Conservation (phyloP, 2,797 vertebrate genomes). For the Parauchenoglanis punctatus region DNA sequence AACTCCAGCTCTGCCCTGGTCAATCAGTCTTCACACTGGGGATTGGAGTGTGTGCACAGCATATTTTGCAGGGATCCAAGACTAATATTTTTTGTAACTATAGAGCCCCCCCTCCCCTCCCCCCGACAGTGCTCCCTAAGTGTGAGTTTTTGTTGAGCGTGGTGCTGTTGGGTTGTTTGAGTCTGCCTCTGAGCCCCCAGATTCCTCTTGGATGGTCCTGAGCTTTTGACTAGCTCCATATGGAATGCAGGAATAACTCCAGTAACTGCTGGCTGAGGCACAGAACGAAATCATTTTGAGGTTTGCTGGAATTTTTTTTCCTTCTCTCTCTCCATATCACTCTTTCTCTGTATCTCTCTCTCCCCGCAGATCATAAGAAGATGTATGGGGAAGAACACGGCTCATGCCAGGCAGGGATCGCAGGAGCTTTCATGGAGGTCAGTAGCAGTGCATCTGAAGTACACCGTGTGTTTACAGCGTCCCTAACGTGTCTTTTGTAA, state of each 20-base stretch:
- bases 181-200: conserved; percentile 64
- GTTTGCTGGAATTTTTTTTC: conserved; percentile 67
- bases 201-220: conserved; percentile 69
- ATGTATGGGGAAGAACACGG: conserved; percentile 99
- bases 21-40: conserved; percentile 14
- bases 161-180: conserved; percentile 60
- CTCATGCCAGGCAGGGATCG: conserved; percentile 97
- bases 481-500: conserved; percentile 28
- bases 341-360: conserved; percentile 57
- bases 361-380: conserved; percentile 93
- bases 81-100: conserved; percentile 77
- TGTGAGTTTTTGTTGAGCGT: conserved; percentile 28
- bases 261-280: conserved; percentile 76
- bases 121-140: conserved; percentile 36
- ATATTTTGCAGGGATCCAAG: conserved; percentile 70
- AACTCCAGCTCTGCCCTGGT: conserved; percentile 55
- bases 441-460: conserved; percentile 66
- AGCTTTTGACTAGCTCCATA: conserved; percentile 78
- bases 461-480: conserved; percentile 7
- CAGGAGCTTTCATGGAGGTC: conserved; percentile 93
- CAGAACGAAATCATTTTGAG: conserved; percentile 74
- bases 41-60: conserved; percentile 62
- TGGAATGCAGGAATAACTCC: conserved; percentile 79
- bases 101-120: conserved; percentile 56
- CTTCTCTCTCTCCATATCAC: conserved; percentile 42